Conservation (phyloP, 53 echinoderm and acorn worm species). For the Henricia sp. region DNA sequence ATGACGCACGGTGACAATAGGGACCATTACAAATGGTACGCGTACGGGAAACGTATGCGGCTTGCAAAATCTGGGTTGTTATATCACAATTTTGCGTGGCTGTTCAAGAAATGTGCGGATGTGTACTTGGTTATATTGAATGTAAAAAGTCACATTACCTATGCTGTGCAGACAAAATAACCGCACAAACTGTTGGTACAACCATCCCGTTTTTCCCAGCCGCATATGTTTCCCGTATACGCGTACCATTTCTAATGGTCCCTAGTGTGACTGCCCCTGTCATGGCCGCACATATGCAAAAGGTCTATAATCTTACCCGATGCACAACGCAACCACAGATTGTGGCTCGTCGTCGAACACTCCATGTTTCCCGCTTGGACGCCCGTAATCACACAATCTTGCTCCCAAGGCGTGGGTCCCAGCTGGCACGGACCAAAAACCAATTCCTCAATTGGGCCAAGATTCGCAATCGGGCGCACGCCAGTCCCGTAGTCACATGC, state of each 20-base stretch:
- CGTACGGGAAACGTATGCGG: too few relatives aligned
- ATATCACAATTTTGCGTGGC: too few relatives aligned
- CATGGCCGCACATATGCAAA: background rate
- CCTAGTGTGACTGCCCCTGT: background rate
- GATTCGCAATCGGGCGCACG: conserved; percentile 1
- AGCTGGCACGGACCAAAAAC: background rate
- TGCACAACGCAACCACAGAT: conserved; percentile 13
- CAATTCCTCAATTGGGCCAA: conserved; percentile 11
- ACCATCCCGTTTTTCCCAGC: too few relatives aligned
- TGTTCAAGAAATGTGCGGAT: too few relatives aligned
- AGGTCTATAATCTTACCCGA: background rate
- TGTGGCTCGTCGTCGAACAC: conserved; percentile 6
- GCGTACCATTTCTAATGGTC: background rate
- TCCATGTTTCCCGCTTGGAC: background rate
- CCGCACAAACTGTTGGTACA: background rate
- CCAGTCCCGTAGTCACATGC: conserved; percentile 34
- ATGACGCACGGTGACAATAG: too few relatives aligned
- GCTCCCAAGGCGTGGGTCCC: background rate
- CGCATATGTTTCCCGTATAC: too few relatives aligned
- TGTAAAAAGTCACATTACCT: background rate
- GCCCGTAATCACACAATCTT: background rate
- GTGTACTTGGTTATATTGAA: background rate
- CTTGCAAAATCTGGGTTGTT: too few relatives aligned
- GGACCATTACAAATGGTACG: too few relatives aligned
- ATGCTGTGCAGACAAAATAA: background rate